Evolutionary conservation across 1,140 invertebrate genomes (phyloP).

Genomic region (Drosophila rhopaloa): DNA sequence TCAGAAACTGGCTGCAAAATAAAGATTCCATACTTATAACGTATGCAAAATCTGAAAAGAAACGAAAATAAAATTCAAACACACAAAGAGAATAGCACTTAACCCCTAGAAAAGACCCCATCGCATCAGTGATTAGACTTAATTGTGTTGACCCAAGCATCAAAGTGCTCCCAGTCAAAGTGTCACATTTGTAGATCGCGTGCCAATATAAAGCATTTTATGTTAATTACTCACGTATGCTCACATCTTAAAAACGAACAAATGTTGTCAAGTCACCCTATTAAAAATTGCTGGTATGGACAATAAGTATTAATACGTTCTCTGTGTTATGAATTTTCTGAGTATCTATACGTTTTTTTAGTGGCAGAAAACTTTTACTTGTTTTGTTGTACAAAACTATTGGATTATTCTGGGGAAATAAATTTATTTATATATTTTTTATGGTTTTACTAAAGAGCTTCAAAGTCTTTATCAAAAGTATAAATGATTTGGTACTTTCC

Average conservation of each 20-base stretch:
- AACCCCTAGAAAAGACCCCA: slow-evolving; percentile 42
- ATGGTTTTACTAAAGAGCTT: neutral
- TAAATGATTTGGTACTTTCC: no score
- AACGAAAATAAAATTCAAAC: neutral
- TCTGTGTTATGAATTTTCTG: neutral
- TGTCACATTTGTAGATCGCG: slow-evolving; percentile 40
- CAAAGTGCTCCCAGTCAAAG: slow-evolving; percentile 41
- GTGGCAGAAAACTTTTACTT: neutral
- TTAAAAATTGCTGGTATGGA: neutral
- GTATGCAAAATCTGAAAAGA: slow-evolving; percentile 14
- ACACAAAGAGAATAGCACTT: slow-evolving; percentile 44
- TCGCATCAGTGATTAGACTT: slow-evolving; percentile 52
- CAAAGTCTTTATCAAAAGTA: neutral
- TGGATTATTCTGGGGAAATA: no score
- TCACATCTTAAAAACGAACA: slow-evolving; percentile 1
- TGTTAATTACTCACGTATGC: slow-evolving; percentile 26
- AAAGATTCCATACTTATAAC: slow-evolving; percentile 6
- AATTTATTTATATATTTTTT: neutral
- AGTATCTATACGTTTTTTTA: neutral
- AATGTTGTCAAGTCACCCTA: neutral
- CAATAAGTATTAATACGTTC: no score
- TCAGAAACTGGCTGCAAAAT: slow-evolving; percentile 8
- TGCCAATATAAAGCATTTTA: slow-evolving; percentile 40
- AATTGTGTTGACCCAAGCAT: slow-evolving; percentile 48
- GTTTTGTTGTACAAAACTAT: no score